Evolutionary conservation across 2,113 vertebrate species (phyloP).

Genomic region (Takifugu bimaculatus): DNA sequence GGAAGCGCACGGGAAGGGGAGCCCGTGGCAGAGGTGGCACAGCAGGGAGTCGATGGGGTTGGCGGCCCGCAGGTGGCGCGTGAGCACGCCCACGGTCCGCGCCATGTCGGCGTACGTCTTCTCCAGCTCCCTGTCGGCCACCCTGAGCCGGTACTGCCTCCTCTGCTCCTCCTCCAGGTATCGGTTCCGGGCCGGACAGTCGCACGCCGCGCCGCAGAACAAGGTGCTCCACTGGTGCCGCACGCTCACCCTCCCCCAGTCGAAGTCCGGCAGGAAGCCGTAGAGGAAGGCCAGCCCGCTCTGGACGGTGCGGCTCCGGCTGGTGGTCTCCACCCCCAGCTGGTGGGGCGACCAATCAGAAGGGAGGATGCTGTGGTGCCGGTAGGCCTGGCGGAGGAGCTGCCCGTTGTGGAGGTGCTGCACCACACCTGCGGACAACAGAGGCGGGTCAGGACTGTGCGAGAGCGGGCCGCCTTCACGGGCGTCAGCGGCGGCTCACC

Average conservation of each 20-base stretch:
- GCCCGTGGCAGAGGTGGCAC: constrained; percentile 90
- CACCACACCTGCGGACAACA: constrained; percentile 79
- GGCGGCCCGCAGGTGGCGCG: constrained; percentile 85
- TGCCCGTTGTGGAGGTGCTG: constrained; percentile 91
- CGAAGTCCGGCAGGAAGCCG: constrained; percentile 84
- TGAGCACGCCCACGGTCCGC: constrained; percentile 80
- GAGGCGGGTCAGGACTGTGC: neutral
- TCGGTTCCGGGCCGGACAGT: constrained; percentile 86
- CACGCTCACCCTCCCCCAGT: constrained; percentile 84
- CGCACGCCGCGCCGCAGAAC: constrained; percentile 87
- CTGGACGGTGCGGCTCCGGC: constrained; percentile 92
- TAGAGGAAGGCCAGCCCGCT: constrained; percentile 90
- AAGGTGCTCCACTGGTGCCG: constrained; percentile 90
- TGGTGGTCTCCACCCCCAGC: constrained; percentile 90
- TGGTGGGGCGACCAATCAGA: constrained; percentile 81
- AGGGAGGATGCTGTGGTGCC: constrained; percentile 80
- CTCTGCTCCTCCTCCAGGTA: constrained; percentile 91
- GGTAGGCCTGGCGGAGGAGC: constrained; percentile 83
- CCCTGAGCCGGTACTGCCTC: constrained; percentile 85
- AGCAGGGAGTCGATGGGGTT: constrained; percentile 93
- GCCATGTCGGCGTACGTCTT: constrained; percentile 87
- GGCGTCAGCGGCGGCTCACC: constrained; percentile 64
- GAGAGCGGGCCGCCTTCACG: no score
- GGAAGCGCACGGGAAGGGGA: constrained; percentile 84
- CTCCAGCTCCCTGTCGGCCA: constrained; percentile 81